These are phyloP conservation scores for Propithecus perrieri DNA, from an alignment of 2,797 vertebrate genomes.

Conservation along the genomic window DNA sequence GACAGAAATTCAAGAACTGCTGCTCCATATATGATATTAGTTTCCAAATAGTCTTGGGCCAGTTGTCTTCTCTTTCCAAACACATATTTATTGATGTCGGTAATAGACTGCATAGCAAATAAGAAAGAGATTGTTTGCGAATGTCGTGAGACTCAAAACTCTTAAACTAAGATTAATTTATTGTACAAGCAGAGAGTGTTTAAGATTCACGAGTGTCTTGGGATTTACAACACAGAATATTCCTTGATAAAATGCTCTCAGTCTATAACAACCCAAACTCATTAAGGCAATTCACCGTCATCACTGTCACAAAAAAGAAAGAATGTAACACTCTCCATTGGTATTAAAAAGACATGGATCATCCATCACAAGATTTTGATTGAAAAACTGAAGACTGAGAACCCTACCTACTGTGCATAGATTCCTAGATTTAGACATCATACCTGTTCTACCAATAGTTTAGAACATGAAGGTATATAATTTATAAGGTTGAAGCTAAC, in stretches of 20 bases:
- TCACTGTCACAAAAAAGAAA: not conserved
- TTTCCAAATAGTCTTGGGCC: not conserved
- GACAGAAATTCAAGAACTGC: not conserved
- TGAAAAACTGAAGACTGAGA: not conserved
- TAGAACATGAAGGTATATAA: not conserved
- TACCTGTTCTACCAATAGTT: not conserved
- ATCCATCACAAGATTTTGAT: not conserved
- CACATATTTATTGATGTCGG: not conserved
- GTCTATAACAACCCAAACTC: not conserved
- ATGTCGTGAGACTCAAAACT: not conserved
- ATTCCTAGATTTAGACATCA: not conserved
- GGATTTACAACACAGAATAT: not conserved
- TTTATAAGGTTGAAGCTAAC: not conserved
- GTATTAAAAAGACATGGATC: not conserved
- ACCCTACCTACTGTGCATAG: not conserved
- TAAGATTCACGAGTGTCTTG: not conserved
- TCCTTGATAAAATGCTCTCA: not conserved
- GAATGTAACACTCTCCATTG: not conserved
- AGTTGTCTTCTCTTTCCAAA: not conserved
- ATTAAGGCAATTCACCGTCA: not conserved
- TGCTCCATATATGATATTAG: not conserved
- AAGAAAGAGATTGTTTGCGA: not conserved
- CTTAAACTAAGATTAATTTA: constrained; percentile 41
- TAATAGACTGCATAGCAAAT: not conserved
- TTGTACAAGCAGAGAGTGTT: not conserved